Base-by-base conservation (phyloP, 2,888 invertebrate genomes). In the Drosophila acutilabella region DNA sequence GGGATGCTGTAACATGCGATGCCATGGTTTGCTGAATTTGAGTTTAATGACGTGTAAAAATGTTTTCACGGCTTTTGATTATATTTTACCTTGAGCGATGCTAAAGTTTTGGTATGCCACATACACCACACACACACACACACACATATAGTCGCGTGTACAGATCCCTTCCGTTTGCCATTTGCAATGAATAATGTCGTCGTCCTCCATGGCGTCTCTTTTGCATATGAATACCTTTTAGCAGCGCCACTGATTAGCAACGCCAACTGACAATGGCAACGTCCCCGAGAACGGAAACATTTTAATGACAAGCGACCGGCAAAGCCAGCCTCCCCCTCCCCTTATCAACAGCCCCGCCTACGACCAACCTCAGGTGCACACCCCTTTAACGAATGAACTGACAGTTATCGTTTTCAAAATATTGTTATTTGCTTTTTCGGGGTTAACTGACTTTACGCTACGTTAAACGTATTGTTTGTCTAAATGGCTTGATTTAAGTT, bases 61-160 rank as follows among this genome's bases (percentile, higher is more conserved):
- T 87, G 89, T 88, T 86, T 87, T 87, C 86, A 87, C 89, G 86
- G 86, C 89, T 89, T 87, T 87, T 87, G 86, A 89, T 87, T 87
- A 87, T 81, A 87, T 89, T 86, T 83, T 83, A 89, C 89, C 86
- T 86, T 88, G 79, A 89, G 88, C 83, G 64, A 51, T 67, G 83
- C 85, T 69, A 76, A 81, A 81, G 82, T 89, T 89, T 81, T 44
- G 45, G 51, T 60, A 56, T 64, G 40, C 47, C 51, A 44, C 45
- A 16, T 33, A 23, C 57, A 47, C 50, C 33, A 68, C 62, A 14
- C 47, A 47, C 44, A 68, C 14, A 16, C 41, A 61, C 26, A 64
- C 42, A 57, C 16, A 26, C 44, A 33, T 33, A 50, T 45, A 41
- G 36, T 60, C 47, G 48, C n/a, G 61, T 33, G 42, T 74, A 70